Evolutionary conservation across 2,113 vertebrate species (phyloP).

Genomic region (Xenopus laevis): DNA sequence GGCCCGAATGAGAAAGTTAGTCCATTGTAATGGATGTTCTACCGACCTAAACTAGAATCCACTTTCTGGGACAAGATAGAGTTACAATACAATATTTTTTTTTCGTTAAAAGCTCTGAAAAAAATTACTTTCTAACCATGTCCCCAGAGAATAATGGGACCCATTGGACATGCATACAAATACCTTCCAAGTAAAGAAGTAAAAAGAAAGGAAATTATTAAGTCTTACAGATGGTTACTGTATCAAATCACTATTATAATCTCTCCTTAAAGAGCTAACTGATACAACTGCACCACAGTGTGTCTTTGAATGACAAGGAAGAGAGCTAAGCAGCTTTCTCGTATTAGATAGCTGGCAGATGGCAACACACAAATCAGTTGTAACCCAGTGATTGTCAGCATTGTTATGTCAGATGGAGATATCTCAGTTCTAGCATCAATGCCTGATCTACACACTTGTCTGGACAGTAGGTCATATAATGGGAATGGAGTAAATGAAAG

Average conservation of each 20-base stretch:
- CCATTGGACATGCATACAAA: too few species aligned
- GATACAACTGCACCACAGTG: conserved; percentile 8
- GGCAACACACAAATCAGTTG: conserved; percentile 9
- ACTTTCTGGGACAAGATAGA: too few species aligned
- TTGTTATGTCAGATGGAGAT: background rate
- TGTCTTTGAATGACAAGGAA: conserved; percentile 22
- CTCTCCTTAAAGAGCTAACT: conserved; percentile 15
- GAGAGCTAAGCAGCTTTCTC: conserved; percentile 17
- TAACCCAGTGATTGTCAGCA: background rate
- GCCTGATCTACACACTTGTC: background rate
- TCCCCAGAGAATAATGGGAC: too few species aligned
- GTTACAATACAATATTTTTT: too few species aligned
- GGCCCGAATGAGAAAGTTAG: too few species aligned
- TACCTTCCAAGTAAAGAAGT: too few species aligned
- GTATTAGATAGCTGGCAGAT: conserved; percentile 32
- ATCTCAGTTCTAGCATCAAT: background rate
- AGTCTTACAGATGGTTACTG: background rate
- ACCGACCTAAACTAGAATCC: too few species aligned
- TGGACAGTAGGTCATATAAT: too few species aligned
- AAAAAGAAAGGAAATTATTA: background rate
- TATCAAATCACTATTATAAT: conserved; percentile 29
- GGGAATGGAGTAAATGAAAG: too few species aligned
- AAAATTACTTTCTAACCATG: too few species aligned
- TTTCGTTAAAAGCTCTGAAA: too few species aligned
- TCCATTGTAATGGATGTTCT: too few species aligned